Evolutionary conservation across 2,888 invertebrate genomes (phyloP), one percentile per base, ranked within the genome.

Genomic region (Osedax fenrisi): DNA sequence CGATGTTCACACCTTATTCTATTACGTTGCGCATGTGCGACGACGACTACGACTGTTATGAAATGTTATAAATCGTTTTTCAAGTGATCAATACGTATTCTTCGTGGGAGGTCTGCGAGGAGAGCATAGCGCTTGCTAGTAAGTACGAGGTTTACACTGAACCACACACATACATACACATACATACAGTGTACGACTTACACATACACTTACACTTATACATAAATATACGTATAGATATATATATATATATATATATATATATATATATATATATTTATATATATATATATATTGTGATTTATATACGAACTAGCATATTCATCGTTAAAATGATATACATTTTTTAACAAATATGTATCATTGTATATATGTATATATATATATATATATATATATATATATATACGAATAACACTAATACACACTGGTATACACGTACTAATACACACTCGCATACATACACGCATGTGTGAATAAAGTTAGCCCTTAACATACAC

Each of bases 391-490:
- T 67, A 67, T 64, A 64, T 64, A 64, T 64, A 64, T 64, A 64
- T 64, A 64, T 64, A 21, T 64, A 21, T 21, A 64, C 22, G 22
- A 17, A 13, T 13, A 25, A 2, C 21, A 3, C 26, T 22, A 3
- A 27, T n/a, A 70, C 17, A 70, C 5, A n/a, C 1, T 27, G 17
- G 56, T 3, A 1, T 73, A 74, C 24, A 41, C 1, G 3, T 27
- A 74, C 71, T 71, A 24, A 74, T 74, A 73, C 21, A 73, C 71
- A 74, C 56, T 71, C 71, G 25, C 1, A 72, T 72, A 73, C 25
- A 74, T 73, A 74, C 25, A 23, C 2, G 71, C 2, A 72, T 74
- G 71, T 41, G 56, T 74, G 71, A 24, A 41, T 74, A 74, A n/a
- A n/a, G n/a, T n/a, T n/a, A n/a, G n/a, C n/a, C n/a, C n/a, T n/a